These are phyloP conservation scores for Aspiorhynchus laticeps DNA, from an alignment of 2,113 vertebrate species.

Conservation along the genomic window DNA sequence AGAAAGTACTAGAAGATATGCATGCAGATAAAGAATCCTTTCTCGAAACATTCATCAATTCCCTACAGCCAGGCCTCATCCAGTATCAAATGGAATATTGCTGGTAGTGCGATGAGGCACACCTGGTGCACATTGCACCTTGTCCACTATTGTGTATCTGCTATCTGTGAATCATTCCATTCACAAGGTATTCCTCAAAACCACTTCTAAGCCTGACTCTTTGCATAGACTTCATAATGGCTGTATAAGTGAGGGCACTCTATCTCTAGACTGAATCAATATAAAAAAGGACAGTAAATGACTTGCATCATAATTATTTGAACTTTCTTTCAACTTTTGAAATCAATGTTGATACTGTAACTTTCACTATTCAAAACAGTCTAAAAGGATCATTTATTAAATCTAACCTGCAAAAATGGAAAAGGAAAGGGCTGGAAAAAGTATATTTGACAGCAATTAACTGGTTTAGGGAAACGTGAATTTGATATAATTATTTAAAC, in stretches of 20 bases:
- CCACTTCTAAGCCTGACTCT: neutral
- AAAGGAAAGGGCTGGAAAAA: neutral
- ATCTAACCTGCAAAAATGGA: neutral
- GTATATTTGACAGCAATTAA: neutral
- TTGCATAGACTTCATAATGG: neutral
- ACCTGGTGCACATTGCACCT: neutral
- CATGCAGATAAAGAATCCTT: neutral
- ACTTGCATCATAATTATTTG: neutral
- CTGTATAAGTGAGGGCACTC: neutral
- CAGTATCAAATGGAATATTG: neutral
- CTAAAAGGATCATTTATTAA: neutral
- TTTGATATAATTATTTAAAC: neutral
- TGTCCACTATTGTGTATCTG: slow-evolving; percentile 2
- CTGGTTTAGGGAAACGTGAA: neutral
- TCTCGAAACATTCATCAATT: neutral
- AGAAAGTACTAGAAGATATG: neutral
- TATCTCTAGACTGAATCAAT: neutral
- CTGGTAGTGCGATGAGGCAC: neutral
- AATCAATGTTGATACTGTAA: neutral
- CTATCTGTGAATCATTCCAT: neutral
- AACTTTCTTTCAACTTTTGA: neutral
- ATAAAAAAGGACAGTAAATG: neutral
- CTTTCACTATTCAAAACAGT: neutral
- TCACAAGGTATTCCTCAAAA: neutral
- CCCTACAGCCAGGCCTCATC: neutral